phyloP scores from a whole-genome alignment of 2,797 vertebrate species.

The Balearica regulorum region DNA sequence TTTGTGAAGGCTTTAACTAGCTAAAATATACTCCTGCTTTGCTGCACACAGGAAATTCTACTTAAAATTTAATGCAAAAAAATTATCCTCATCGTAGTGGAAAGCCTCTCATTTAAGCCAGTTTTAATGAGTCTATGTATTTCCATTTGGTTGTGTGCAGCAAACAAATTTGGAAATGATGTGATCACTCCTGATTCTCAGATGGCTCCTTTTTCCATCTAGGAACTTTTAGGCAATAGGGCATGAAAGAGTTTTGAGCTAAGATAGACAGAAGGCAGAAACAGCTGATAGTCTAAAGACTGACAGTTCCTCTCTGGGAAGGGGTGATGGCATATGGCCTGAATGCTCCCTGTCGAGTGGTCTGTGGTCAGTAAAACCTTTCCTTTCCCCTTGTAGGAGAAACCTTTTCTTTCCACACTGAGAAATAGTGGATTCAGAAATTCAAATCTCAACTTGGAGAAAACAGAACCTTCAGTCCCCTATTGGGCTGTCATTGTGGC shows the following conservation, averaged over 20 bases:
- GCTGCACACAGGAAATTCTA: neutral
- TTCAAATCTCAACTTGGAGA: neutral
- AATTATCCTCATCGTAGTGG: neutral
- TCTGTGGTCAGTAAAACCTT: neutral
- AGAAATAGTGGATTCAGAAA: conserved; percentile 75
- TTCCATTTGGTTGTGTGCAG: neutral
- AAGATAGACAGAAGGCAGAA: neutral
- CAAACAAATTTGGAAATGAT: neutral
- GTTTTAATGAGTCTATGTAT: neutral
- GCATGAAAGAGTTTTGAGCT: neutral
- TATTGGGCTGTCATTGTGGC: conserved; percentile 81
- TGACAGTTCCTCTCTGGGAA: neutral
- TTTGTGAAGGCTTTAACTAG: neutral
- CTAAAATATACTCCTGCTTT: neutral
- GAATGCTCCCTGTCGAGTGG: neutral
- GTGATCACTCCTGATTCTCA: neutral
- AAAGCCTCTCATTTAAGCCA: neutral
- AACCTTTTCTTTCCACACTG: conserved; percentile 85
- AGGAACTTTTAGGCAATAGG: neutral
- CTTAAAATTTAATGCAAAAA: neutral
- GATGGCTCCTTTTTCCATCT: neutral
- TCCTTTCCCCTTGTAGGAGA: conserved; percentile 74
- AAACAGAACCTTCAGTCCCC: conserved; percentile 48
- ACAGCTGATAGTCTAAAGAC: neutral
- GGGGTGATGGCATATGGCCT: neutral